Evolutionary conservation across 1,140 invertebrate genomes (phyloP), one percentile per base, ranked within the genome.

Genomic region (Saccostrea echinata): DNA sequence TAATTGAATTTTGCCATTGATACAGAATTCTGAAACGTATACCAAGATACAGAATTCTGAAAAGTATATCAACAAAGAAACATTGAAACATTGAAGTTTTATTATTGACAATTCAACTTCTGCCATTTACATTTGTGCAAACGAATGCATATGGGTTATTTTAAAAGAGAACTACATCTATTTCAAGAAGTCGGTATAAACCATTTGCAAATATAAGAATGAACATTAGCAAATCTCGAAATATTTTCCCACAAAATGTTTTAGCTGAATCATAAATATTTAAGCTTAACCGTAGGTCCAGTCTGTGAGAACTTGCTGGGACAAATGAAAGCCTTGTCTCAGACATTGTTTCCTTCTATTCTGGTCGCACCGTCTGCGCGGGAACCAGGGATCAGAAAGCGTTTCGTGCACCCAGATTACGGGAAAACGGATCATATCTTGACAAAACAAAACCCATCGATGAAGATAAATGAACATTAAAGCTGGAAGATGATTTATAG

Each of bases 391-490:
- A 76, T 76, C 68, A 76, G 68, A 24, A 76, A 76, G 68, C 68
- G 68, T 76, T 27, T 76, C 68, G 68, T 76, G 68, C 30, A 76
- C 68, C 68, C 68, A 76, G 68, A 76, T 76, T 76, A 76, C 27
- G 68, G 68, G 16, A 76, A 71, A 76, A 76, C 27, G 68, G 68
- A 76, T 76, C 68, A 76, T 27, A 76, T 76, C 68, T 27, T 76
- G 68, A 76, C 68, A 76, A 76, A 76, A 76, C 68, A 76, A 76
- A 76, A 76, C 27, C 68, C 68, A 30, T 33, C 68, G 68, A 76
- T 76, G 68, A 76, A 76, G 68, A 76, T 76, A 76, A 76, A 76
- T 76, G 68, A 76, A 33, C 68, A 76, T 76, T 76, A 76, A 76
- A 76, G 68, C 68, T 76, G 11, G 68, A 76, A 76, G 68, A 76